Evolutionary conservation across 2,888 invertebrate genomes (phyloP).

Genomic region (Acleris sparsana): DNA sequence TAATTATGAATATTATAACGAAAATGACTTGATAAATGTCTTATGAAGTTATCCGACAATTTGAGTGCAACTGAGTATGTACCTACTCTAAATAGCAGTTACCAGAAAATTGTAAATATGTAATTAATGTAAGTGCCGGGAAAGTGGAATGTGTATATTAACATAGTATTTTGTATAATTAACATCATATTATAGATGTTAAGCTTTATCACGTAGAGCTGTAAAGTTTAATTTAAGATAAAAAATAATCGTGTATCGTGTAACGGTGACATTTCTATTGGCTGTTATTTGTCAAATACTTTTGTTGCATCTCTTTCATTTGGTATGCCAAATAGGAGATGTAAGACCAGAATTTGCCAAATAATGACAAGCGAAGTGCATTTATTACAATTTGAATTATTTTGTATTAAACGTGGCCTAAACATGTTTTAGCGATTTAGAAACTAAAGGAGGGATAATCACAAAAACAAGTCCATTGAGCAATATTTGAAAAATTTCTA

Average conservation of each 20-base stretch:
- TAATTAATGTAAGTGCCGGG: conserved; percentile 68
- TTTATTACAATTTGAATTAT: no score
- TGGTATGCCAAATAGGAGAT: no score
- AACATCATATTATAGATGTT: conserved; percentile 9
- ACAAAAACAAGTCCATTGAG: conserved; percentile 5
- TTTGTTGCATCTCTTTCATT: no score
- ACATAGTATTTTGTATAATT: conserved; percentile 33
- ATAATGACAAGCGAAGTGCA: no score
- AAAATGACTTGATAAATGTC: conserved; percentile 27
- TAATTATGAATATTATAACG: conserved; percentile 11
- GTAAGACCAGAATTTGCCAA: no score
- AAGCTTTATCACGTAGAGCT: conserved; percentile 5
- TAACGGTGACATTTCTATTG: no score
- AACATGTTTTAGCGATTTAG: not conserved
- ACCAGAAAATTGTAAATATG: conserved; percentile 53
- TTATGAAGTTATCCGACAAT: conserved; percentile 24
- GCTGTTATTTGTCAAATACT: no score
- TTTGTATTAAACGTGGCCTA: conserved; percentile 6
- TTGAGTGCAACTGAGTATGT: conserved; percentile 24
- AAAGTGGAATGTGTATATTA: conserved; percentile 71
- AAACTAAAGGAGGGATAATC: not conserved
- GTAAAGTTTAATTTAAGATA: conserved; percentile 12
- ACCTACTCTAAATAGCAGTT: conserved; percentile 51
- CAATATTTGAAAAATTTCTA: conserved; percentile 17
- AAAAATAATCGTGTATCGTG: no score